Base-by-base conservation (phyloP, 2,888 invertebrate genomes). In the Coelopa pilipes region DNA sequence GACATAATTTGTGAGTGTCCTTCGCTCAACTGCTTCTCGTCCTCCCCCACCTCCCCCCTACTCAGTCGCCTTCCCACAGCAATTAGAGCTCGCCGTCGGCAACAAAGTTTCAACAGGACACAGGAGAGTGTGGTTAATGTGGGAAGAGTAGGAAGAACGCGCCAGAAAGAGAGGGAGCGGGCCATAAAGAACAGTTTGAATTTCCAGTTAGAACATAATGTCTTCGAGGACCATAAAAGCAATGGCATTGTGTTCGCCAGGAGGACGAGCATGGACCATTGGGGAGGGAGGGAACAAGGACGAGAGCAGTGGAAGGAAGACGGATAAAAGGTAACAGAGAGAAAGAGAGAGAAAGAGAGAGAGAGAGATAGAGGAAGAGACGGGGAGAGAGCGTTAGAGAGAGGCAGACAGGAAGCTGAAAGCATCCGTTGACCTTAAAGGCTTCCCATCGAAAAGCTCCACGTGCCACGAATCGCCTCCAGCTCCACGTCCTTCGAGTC, bases 41-140 rank as follows among this genome's bases (percentile, higher is more conserved):
- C 7, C 34, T 34, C 7, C 7, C 34, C 34, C 7, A 2, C 2
- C 7, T 55, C 21, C 50, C 60, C 19, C 65, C 71, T 34, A 53
- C 46, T 46, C 45, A 53, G 45, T 34, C 60, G 45, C 65, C 71
- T 34, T 55, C 55, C 46, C 45, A 65, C 63, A 65, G 63, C 71
- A 71, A 71, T 71, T 65, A 71, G 71, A 53, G 63, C 65, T 71
- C 63, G 65, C 24, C 65, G 63, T 71, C 65, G 55, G 50, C 65
- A 65, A 71, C 71, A 71, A 71, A 71, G 46, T 63, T 46, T 1
- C 71, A 65, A 17, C 19, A 21, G 34, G 50, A 67, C 13, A 1
- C 53, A 67, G 46, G 46, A 63, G 19, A 21, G 15, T 3, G 24
- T 63, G 12, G 59, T 21, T 7, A 7, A 62, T 49, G 66, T 49